Evolutionary conservation across 2,113 vertebrate genomes (phyloP).

Genomic region (Dunckerocampus dactyliophorus): DNA sequence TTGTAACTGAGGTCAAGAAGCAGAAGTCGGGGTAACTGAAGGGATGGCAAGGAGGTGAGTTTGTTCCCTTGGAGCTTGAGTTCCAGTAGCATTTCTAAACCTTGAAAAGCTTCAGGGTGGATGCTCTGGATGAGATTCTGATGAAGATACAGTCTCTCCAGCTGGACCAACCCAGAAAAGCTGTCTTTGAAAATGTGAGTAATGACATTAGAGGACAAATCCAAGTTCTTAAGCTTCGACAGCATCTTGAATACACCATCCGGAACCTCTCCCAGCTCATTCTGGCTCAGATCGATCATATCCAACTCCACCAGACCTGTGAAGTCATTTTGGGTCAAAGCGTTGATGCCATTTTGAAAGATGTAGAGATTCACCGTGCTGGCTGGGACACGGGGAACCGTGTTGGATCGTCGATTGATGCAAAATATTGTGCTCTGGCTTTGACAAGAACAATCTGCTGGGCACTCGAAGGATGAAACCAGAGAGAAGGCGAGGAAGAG

Average conservation of each 20-base stretch:
- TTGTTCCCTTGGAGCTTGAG: slow-evolving; percentile 86
- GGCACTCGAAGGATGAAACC: slow-evolving; percentile 59
- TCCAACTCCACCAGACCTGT: slow-evolving; percentile 70
- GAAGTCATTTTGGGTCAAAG: slow-evolving; percentile 75
- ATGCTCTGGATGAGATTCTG: slow-evolving; percentile 82
- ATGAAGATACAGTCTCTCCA: slow-evolving; percentile 88
- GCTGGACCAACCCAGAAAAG: slow-evolving; percentile 80
- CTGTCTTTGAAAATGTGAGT: slow-evolving; percentile 82
- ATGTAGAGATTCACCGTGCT: slow-evolving; percentile 76
- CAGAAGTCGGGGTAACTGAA: slow-evolving; percentile 79
- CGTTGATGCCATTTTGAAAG: slow-evolving; percentile 81
- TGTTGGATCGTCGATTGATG: slow-evolving; percentile 39
- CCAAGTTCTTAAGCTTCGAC: slow-evolving; percentile 80
- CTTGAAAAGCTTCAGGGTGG: slow-evolving; percentile 78
- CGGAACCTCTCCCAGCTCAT: slow-evolving; percentile 79
- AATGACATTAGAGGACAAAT: slow-evolving; percentile 83
- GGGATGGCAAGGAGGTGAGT: slow-evolving; percentile 71
- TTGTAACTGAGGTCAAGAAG: slow-evolving; percentile 88
- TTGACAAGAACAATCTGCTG: slow-evolving; percentile 55
- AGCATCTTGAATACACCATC: slow-evolving; percentile 79
- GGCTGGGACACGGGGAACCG: slow-evolving; percentile 75
- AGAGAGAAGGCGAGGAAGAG: slow-evolving; percentile 43
- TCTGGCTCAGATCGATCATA: slow-evolving; percentile 86
- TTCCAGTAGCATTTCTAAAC: slow-evolving; percentile 81
- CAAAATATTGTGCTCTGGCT: slow-evolving; percentile 52